A percentile compares a stretch with the other conserved stretches of the same genome.
Evolutionary conservation across 2,888 invertebrate species (phyloP).

Genomic region (Trachelus stipa): DNA sequence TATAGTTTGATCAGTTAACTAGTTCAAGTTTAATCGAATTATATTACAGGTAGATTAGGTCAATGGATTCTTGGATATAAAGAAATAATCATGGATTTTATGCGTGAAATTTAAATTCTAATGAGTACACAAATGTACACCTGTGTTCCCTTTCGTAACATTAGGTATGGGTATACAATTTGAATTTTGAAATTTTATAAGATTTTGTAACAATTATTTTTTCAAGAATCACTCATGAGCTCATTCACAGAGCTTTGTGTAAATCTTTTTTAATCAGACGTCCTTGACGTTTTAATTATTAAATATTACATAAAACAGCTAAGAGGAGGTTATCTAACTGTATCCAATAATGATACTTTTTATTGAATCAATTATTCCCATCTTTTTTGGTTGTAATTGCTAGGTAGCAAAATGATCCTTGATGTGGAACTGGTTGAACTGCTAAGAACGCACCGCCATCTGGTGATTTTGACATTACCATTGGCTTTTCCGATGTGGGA

Average conservation of each 20-base stretch:
- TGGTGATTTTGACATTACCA: conserved; percentile 69
- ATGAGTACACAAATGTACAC: neutral
- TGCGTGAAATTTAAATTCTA: neutral
- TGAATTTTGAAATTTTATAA: neutral
- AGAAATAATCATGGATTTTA: neutral
- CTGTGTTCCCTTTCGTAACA: neutral
- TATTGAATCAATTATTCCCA: conserved; percentile 38
- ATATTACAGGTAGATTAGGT: neutral
- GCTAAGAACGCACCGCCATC: conserved; percentile 72
- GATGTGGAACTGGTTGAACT: conserved; percentile 70
- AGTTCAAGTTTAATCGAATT: neutral
- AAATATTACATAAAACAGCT: neutral
- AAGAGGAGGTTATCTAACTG: too few relatives aligned
- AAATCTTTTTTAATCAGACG: neutral
- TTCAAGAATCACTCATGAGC: too few relatives aligned
- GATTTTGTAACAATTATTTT: neutral
- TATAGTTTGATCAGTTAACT: neutral
- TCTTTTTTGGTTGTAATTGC: conserved; percentile 65
- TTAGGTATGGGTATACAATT: neutral
- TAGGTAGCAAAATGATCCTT: conserved; percentile 72
- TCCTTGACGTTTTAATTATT: neutral
- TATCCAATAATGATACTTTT: neutral
- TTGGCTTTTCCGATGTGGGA: conserved; percentile 50
- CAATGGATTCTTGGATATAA: neutral
- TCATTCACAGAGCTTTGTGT: neutral